Base-by-base conservation (phyloP, 2,113 vertebrate genomes). In the Perognathus longimembris region DNA sequence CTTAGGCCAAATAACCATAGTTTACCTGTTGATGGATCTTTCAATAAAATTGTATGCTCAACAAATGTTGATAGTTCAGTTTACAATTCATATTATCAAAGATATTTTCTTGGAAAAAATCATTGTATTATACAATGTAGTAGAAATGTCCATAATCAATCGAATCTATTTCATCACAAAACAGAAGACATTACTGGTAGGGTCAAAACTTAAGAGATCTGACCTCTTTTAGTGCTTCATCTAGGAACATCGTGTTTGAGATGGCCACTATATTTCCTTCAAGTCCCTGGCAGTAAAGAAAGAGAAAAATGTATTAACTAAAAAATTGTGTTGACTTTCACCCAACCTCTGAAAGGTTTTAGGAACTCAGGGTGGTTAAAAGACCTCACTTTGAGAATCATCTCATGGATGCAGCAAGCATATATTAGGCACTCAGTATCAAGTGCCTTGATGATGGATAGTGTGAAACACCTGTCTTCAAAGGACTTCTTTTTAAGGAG, bases 71-170 rank as follows among this genome's bases (percentile, higher is more conserved):
- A 10, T 81, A 87, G 21, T 80, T 94, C 28, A 92, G 18, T 32
- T 92, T 32, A 54, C 63, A 83, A 30, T 57, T 92, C 75, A 94
- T 50, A 75, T 8, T 61, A 61, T n/a, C 32, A 88, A 36, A 85
- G 6, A 1, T 3, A 2, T 38, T 81, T 81, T 92, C 50, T 42
- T 26, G 71, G 28, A 80, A 42, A 86, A 82, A 93, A 83, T 45
- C 30, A 85, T 30, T 83, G 0, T 40, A 42, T 18, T 94, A 5
- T 28, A 87, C 32, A 87, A 79, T 26, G 5, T 1, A 84, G n/a
- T 28, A 45, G 28, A 79, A 38, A 1, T 57, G 45, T 78, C 92
- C 80, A 78, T 79, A 77, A 88, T 15, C 6, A 73, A 12, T 34
- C 1, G 14, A 79, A 57, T 42, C 45, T 36, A 78, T 88, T 81